Percentiles rank a stretch among this genome's conserved stretches.
phyloP scores from a whole-genome alignment of 1,140 invertebrate species.

The Probaryconus sp. region DNA sequence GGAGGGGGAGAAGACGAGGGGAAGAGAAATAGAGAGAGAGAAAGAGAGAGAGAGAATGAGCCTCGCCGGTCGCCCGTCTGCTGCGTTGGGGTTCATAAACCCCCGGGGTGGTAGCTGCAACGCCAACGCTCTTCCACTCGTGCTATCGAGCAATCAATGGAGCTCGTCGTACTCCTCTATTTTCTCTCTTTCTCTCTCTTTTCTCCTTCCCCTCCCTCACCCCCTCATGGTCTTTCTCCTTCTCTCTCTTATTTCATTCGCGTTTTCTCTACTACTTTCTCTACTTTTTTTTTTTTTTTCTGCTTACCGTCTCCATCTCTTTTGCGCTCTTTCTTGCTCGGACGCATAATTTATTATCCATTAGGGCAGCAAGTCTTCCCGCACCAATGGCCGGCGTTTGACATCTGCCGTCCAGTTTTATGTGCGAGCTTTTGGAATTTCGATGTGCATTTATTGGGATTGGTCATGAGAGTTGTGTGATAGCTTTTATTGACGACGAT shows the following conservation, averaged over 20 bases:
- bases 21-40: too few relatives aligned
- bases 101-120: conserved; percentile 72
- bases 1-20: conserved; percentile 9
- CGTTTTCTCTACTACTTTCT: neutral
- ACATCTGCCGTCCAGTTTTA: conserved; percentile 12
- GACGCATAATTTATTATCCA: conserved; percentile 43
- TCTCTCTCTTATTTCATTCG: conserved; percentile 17
- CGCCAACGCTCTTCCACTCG: conserved; percentile 66
- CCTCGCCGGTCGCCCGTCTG: conserved; percentile 50
- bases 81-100: conserved; percentile 76
- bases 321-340: conserved; percentile 13
- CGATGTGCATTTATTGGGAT: conserved; percentile 4
- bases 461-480: too few relatives aligned
- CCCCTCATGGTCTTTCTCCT: conserved; percentile 10
- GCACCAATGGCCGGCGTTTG: neutral
- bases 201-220: conserved; percentile 23
- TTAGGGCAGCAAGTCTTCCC: neutral
- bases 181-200: conserved; percentile 34
- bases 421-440: conserved; percentile 13
- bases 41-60: too few relatives aligned
- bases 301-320: too few relatives aligned
- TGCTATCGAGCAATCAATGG: conserved; percentile 75
- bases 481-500: too few relatives aligned
- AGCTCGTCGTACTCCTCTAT: conserved; percentile 66
- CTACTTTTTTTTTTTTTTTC: too few relatives aligned